Percentiles rank a stretch among this genome's conserved stretches.
Conservation (phyloP, 2,113 vertebrate species). For the Malurus alboscapulatus region DNA sequence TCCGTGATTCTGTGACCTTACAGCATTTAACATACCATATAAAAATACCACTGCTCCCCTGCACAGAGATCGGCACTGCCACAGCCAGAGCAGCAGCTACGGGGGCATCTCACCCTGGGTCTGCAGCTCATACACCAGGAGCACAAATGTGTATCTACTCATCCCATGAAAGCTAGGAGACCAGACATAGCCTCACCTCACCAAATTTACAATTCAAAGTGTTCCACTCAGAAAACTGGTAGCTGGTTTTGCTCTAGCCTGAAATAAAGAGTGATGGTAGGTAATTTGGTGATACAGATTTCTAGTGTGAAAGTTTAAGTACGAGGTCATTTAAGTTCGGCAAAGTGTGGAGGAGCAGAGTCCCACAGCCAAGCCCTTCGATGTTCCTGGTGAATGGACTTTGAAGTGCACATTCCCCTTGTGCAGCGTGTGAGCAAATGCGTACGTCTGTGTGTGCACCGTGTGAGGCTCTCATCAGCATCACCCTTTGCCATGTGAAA, state of each 20-base stretch:
- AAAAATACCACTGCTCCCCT: not conserved
- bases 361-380: not conserved
- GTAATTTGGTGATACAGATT: not conserved
- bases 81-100: not conserved
- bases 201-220: not conserved
- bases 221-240: not conserved
- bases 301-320: not conserved
- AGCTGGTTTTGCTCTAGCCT: not conserved
- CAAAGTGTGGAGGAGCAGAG: not conserved
- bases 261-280: not conserved
- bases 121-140: not conserved
- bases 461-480: not conserved
- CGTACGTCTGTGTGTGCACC: not conserved
- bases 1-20: not conserved
- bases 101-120: not conserved
- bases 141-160: not conserved
- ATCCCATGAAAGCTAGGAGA: not conserved
- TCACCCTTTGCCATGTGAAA: slow-evolving; percentile 7
- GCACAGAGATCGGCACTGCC: accelerated
- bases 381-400: not conserved
- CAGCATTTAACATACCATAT: not conserved
- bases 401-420: slow-evolving; percentile 33
- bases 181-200: not conserved
- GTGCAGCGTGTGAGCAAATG: not conserved
- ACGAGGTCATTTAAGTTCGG: not conserved